Conservation (phyloP, 2,797 vertebrate genomes). For the Kryptopterus vitreolus region DNA sequence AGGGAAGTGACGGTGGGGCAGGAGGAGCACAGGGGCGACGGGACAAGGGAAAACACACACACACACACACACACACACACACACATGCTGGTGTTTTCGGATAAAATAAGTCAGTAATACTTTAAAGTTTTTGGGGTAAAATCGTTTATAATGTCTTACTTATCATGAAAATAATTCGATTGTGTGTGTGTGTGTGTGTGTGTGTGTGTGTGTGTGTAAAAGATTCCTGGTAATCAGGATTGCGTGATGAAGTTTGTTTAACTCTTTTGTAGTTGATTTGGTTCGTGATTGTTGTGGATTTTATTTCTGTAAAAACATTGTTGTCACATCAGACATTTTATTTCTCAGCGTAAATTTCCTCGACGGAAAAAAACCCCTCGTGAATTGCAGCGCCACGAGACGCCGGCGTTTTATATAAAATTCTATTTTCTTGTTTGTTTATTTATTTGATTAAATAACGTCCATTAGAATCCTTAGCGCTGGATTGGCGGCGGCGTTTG, state of each 20-base stretch:
- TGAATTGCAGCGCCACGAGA: background rate
- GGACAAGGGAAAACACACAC: no score
- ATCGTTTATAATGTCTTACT: no score
- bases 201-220: no score
- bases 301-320: no score
- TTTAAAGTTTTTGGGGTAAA: no score
- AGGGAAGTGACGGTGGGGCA: background rate
- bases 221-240: no score
- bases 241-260: background rate
- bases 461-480: background rate
- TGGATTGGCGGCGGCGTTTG: slow-evolving; percentile 17
- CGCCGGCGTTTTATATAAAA: background rate
- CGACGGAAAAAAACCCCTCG: background rate
- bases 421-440: background rate
- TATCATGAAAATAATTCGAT: no score
- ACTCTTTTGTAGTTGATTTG: background rate
- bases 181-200: no score
- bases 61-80: no score
- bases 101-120: no score
- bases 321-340: background rate
- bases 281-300: background rate
- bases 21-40: background rate
- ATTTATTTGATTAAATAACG: background rate
- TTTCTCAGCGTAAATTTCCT: no score
- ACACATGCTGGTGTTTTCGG: no score